Base-by-base conservation (phyloP, 2,888 invertebrate genomes). In the Branchellion lobata region DNA sequence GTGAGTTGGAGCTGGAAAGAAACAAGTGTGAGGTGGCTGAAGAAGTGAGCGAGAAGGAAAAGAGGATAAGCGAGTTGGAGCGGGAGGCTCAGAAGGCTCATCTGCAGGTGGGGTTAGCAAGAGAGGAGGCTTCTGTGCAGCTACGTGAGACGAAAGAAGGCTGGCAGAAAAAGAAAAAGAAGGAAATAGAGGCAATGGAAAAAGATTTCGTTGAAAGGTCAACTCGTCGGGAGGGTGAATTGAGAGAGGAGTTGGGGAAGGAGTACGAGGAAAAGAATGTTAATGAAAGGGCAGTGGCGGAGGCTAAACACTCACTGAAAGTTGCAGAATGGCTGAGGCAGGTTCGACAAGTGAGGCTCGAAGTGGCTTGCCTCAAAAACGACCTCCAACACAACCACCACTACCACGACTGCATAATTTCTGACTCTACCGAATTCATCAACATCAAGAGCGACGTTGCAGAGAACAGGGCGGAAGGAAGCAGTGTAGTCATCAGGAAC, bases 1-100 rank as follows among this genome's bases (percentile, higher is more conserved):
- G 78, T 14, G 77, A 80, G 51, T 69, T 84, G 2, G 83, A 84
- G 69, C 51, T 82, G 8, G 84, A 84, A 77, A 80, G 82, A 80
- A 81, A 81, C 3, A 82, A 82, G 47, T 73, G 71, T 31, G 82
- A 84, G 79, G 76, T 72, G 53, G 74, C 27, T 57, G 57, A 33
- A 81, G 33, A 31, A 79, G 18, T 77, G 33, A 33, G 29, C 14
- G 75, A 33, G 57, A 57, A 76, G 24, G 61, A 57, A 5, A 57
- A 57, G 21, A 24, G 24, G 24, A n/a, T 57, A 14, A n/a, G 3
- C 5, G 61, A 57, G 21, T 24, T 57, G 21, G 3, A 18, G 24
- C 5, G 3, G 24, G 21, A 24, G 24, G 24, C 21, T 8, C 3
- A 57, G 24, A 5, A 5, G 5, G 61, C 3, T 14, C 14, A 18